Percentiles rank a stretch among this genome's conserved stretches.
Evolutionary conservation across 2,113 vertebrate species (phyloP).

Genomic region (Toxotes jaculatrix): DNA sequence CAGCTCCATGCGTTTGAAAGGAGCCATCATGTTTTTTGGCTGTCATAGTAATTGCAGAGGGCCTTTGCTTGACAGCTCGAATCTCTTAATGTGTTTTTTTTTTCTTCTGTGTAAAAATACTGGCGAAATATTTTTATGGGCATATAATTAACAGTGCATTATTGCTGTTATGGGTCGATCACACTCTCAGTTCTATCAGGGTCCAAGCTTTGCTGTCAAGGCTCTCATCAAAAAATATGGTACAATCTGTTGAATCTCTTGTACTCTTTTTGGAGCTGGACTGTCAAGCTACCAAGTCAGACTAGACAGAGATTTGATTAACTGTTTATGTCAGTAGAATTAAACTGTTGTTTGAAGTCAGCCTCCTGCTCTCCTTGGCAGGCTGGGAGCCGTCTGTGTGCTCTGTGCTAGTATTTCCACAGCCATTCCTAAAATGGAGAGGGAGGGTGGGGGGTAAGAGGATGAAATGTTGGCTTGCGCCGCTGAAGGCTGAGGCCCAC

Average conservation of each 20-base stretch:
- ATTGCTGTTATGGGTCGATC: background rate
- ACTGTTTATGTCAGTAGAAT: conserved; percentile 66
- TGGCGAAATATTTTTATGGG: background rate
- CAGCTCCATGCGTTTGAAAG: background rate
- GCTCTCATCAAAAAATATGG: conserved; percentile 16
- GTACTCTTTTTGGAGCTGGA: conserved; percentile 1
- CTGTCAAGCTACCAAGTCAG: conserved; percentile 30
- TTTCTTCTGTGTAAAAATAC: background rate
- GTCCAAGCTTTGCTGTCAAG: background rate
- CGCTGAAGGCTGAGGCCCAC: conserved; percentile 72
- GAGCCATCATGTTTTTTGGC: conserved; percentile 2
- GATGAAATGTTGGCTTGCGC: conserved; percentile 78
- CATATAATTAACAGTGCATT: conserved; percentile 5
- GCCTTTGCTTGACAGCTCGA: background rate
- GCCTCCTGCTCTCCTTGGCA: conserved; percentile 68
- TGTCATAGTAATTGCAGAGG: conserved; percentile 2
- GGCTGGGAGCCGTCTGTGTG: conserved; percentile 56
- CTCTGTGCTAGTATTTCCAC: conserved; percentile 73
- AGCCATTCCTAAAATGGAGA: conserved; percentile 79
- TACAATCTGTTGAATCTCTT: background rate
- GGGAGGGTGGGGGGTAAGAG: conserved; percentile 52
- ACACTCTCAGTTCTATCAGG: background rate
- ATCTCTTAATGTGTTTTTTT: background rate
- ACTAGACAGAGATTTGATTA: conserved; percentile 53
- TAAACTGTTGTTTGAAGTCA: conserved; percentile 72